Evolutionary conservation across 2,113 vertebrate species (phyloP), one percentile per base, ranked within the genome.

Genomic region (Axis porcinus): DNA sequence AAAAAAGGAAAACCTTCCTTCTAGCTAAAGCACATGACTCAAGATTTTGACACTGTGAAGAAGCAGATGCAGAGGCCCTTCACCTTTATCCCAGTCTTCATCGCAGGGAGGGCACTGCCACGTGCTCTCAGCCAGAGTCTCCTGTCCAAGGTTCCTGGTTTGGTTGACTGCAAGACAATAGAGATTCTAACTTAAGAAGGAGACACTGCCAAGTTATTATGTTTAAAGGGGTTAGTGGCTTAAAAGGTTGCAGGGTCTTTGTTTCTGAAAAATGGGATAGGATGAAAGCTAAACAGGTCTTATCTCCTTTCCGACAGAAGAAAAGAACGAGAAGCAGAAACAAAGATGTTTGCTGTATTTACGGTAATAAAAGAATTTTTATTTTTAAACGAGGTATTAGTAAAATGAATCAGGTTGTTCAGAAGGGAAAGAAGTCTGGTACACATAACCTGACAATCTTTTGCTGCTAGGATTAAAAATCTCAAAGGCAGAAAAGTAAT

Each of bases 11-110:
- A 97, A 88, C 84, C 17, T 97, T 94, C 85, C 96, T 96, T 95
- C 70, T 94, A 62, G 94, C 43, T 94, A 89, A 89, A 96, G 86
- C 82, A 96, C 96, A 93, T 83, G n/a, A 92, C 67, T 86, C 94
- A 89, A 81, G 74, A 94, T 90, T 97, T 87, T 85, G 95, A 86
- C 40, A 82, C 0, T 25, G 47, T 81, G 36, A 74, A 96, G 62
- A 90, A 76, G 47, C 86, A 93, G 57, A 58, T 10, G 0, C 5
- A 40, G 52, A 90, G 27, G 60, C 23, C 14, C 30, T 94, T 97
- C 54, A 99, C 98, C 98, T 98, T 98, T 98, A 86, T 99, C 98
- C 98, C 98, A 99, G 57, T 98, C 98, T 96, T 99, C 98, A 89
- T 98, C 97, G 0, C 98, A 99, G 30, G 98, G 98, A 87, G 98